Evolutionary conservation across 1,140 invertebrate genomes (phyloP), one percentile per base, ranked within the genome.

Genomic region (Oreohelix idahoensis): DNA sequence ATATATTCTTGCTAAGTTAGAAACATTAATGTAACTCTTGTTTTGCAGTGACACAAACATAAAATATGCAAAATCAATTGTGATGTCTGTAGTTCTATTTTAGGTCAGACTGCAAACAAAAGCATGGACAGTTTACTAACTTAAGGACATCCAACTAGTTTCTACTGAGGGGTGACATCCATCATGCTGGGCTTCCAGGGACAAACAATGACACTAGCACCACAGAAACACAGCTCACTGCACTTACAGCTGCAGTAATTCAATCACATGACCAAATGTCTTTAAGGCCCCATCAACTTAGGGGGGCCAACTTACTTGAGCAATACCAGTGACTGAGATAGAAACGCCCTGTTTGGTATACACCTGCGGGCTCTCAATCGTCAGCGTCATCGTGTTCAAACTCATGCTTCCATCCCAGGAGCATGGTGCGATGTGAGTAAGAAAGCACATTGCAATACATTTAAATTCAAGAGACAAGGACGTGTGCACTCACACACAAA

Each of bases 321-420:
- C 97, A 89, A 98, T 98, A 85, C 98, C 98, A 53, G 97, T 98
- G 20, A 99, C 97, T 53, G 97, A 98, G 92, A 99, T 98, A 26
- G 98, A 97, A 45, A 99, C 98, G 79, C 98, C 98, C 93, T 98
- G 97, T 90, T 96, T 96, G 38, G 98, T 99, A 92, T 99, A 99
- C 0, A 99, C 97, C 83, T 96, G 90, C 20, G 92, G 92, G 77
- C 92, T 93, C 86, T 93, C 92, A 82, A 94, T 89, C 0, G 86
- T 87, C 58, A 99, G 94, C 8, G 97, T 99, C 97, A 99, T 98
- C 11, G 97, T 98, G 92, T 99, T 99, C 78, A 99, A 94, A 29
- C 97, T 97, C 89, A 99, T 97, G 92, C 97, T 96, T 89, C 78
- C 51, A 81, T 69, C 45, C 36, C 71, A 73, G 20, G 20, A 73